Conservation (phyloP, 2,888 invertebrate genomes). For the Phaonia tiefii region DNA sequence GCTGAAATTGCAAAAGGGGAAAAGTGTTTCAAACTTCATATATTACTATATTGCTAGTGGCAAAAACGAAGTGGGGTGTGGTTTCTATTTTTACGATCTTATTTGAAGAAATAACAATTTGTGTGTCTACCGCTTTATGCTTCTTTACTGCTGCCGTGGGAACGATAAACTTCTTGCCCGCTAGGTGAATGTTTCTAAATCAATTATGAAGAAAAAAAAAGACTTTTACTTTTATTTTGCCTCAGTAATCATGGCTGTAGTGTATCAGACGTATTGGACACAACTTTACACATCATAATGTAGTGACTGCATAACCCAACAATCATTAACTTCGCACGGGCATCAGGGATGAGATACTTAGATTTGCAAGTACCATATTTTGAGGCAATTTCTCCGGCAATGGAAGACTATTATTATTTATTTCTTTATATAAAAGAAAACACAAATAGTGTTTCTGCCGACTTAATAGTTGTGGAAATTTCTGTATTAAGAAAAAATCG, state of each 20-base stretch:
- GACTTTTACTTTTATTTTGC: slow-evolving; percentile 54
- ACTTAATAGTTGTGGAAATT: too few species aligned
- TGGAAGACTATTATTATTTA: too few species aligned
- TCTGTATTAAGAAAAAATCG: too few species aligned
- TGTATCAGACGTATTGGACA: slow-evolving; percentile 38
- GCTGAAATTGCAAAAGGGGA: slow-evolving; percentile 32
- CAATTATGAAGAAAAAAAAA: slow-evolving; percentile 11
- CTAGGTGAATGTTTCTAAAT: slow-evolving; percentile 27
- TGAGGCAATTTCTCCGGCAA: too few species aligned
- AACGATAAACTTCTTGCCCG: not conserved
- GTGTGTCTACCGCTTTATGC: not conserved
- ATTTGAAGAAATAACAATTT: not conserved
- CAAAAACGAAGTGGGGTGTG: slow-evolving; percentile 14
- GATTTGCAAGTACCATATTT: not conserved
- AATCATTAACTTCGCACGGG: not conserved
- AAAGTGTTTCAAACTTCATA: not conserved
- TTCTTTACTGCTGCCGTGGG: not conserved
- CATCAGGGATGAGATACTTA: not conserved
- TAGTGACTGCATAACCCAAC: slow-evolving; percentile 45
- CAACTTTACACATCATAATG: slow-evolving; percentile 43
- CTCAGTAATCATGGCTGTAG: slow-evolving; percentile 13
- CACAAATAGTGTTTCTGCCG: too few species aligned
- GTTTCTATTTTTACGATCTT: not conserved
- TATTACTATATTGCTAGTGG: too few species aligned
- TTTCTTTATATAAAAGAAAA: too few species aligned